Evolutionary conservation across 2,888 invertebrate genomes (phyloP).

Genomic region (Caradrina kadenii): DNA sequence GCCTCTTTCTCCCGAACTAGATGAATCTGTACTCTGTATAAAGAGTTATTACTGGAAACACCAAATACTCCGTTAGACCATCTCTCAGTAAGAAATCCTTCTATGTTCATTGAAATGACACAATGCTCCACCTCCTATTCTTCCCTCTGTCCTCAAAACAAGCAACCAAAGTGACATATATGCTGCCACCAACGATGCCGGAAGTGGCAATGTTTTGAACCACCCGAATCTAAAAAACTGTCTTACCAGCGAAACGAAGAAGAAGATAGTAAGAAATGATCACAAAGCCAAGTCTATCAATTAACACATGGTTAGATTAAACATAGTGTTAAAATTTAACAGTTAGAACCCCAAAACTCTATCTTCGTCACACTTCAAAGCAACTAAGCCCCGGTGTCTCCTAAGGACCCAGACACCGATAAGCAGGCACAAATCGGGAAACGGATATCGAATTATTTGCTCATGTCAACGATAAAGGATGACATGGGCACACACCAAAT

Average conservation of each 20-base stretch:
- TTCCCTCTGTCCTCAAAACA: too few relatives aligned
- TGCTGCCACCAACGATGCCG: too few relatives aligned
- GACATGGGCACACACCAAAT: slow-evolving; percentile 64
- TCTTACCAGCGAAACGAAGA: too few relatives aligned
- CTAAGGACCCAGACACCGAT: slow-evolving; percentile 23
- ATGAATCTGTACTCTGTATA: too few relatives aligned
- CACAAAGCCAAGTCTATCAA: not conserved
- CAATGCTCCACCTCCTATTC: too few relatives aligned
- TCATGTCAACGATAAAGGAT: slow-evolving; percentile 75
- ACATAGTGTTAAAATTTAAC: not conserved
- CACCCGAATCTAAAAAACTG: too few relatives aligned
- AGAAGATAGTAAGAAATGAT: too few relatives aligned
- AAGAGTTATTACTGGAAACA: not conserved
- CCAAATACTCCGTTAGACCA: not conserved
- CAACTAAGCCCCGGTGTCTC: slow-evolving; percentile 23
- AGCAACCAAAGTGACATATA: too few relatives aligned
- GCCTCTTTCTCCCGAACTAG: too few relatives aligned
- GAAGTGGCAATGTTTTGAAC: too few relatives aligned
- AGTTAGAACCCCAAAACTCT: not conserved
- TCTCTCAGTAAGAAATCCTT: too few relatives aligned
- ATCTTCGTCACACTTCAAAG: slow-evolving; percentile 28
- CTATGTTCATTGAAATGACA: too few relatives aligned
- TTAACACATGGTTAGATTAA: not conserved
- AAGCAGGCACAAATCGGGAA: slow-evolving; percentile 46
- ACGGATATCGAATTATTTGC: slow-evolving; percentile 70